Percentiles rank a stretch among this genome's conserved stretches.
phyloP scores from a whole-genome alignment of 2,113 vertebrate genomes.

The Eretmochelys imbricata region DNA sequence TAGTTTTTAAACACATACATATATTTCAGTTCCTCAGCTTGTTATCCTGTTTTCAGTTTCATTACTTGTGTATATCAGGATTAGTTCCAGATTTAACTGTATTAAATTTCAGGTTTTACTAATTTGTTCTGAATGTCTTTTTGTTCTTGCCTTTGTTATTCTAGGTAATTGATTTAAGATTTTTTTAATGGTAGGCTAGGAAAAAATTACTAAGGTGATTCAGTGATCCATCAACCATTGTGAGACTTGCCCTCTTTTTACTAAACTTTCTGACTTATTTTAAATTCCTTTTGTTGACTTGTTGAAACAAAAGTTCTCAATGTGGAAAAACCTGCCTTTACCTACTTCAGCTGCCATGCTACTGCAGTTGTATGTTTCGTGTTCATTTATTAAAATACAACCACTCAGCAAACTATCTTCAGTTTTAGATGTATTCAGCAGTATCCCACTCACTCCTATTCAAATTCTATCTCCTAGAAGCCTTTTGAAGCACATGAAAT shows the following conservation, averaged over 20 bases:
- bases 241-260: neutral
- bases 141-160: neutral
- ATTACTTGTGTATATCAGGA: neutral
- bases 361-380: neutral
- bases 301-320: neutral
- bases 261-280: neutral
- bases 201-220: neutral
- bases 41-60: neutral
- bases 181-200: neutral
- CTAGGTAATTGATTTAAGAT: neutral
- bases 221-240: neutral
- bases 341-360: neutral
- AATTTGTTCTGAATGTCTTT: neutral
- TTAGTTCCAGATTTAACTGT: neutral
- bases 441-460: neutral
- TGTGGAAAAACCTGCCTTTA: neutral
- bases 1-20: neutral
- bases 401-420: neutral
- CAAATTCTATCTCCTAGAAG: neutral
- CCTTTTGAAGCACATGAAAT: neutral
- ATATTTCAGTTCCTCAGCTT: neutral
- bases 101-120: neutral
- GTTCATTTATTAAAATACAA: neutral
- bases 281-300: neutral
- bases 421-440: neutral